Evolutionary conservation across 2,888 invertebrate genomes (phyloP).

Genomic region (Fragum fragum): DNA sequence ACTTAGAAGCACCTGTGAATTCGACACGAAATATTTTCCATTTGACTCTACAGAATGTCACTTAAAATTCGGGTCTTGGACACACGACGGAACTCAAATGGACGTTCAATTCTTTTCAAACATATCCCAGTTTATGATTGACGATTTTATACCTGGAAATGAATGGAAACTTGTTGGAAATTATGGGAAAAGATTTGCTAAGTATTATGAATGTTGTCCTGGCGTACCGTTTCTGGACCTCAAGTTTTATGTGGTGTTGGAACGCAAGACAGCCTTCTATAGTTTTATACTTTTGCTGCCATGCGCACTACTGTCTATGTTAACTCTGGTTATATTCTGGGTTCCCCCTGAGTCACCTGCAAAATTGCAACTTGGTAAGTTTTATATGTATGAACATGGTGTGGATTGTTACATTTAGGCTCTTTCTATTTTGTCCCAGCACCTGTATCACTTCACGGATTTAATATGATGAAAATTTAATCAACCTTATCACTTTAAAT

Average conservation of each 20-base stretch:
- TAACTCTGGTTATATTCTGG: constrained; percentile 87
- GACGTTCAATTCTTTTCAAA: constrained; percentile 76
- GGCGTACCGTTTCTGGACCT: constrained; percentile 84
- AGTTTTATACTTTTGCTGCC: constrained; percentile 86
- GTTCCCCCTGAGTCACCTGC: constrained; percentile 87
- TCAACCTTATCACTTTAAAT: too few species aligned
- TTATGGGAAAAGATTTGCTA: constrained; percentile 79
- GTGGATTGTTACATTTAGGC: background rate
- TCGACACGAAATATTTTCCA: constrained; percentile 86
- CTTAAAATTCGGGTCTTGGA: constrained; percentile 87
- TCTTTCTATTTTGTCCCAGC: background rate
- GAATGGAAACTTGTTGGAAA: constrained; percentile 85
- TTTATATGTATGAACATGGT: background rate
- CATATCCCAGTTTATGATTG: constrained; percentile 74
- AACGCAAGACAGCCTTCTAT: constrained; percentile 84
- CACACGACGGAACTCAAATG: constrained; percentile 85
- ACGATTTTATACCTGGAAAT: constrained; percentile 85
- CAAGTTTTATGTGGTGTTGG: constrained; percentile 82
- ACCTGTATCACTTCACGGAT: background rate
- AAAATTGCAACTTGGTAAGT: constrained; percentile 86
- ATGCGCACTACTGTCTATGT: constrained; percentile 85
- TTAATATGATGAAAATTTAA: too few species aligned
- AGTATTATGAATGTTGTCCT: constrained; percentile 84
- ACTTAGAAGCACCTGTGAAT: constrained; percentile 85
- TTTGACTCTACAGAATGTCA: constrained; percentile 85